A percentile compares a stretch with the other conserved stretches of the same genome.
These are phyloP conservation scores for Psephotus haematonotus DNA, from an alignment of 2,113 vertebrate genomes.

Conservation along the genomic window DNA sequence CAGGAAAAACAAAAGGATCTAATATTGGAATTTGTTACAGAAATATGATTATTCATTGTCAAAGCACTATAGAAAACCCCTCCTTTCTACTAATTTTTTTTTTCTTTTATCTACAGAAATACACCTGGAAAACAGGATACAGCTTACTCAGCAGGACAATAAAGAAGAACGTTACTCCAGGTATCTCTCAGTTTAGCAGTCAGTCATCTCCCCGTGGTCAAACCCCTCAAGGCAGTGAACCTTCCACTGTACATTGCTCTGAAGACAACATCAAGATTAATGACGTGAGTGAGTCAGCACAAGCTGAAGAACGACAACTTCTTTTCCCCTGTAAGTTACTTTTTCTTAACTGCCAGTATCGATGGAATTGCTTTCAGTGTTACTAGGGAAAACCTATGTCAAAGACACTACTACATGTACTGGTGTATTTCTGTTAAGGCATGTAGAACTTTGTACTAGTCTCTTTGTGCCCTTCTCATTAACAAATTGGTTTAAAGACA, in stretches of 20 bases:
- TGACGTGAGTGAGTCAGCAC: conserved; percentile 3
- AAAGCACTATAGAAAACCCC: not conserved
- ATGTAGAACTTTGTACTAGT: not conserved
- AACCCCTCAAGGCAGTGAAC: conserved; percentile 62
- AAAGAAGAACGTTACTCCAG: not conserved
- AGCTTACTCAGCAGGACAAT: not conserved
- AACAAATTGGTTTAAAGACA: not conserved
- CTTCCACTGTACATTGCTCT: conserved; percentile 35
- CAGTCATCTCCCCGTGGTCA: conserved; percentile 49
- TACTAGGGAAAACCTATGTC: not conserved
- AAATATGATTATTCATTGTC: not conserved
- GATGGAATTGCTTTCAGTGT: not conserved
- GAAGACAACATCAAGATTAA: conserved; percentile 36
- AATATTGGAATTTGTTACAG: not conserved
- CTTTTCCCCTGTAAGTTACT: conserved; percentile 70
- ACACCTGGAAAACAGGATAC: not conserved
- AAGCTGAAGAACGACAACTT: conserved; percentile 34
- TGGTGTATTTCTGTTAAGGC: not conserved
- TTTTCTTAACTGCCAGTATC: not conserved
- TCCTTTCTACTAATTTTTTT: not conserved
- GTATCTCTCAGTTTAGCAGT: conserved; percentile 48
- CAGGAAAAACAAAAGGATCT: not conserved
- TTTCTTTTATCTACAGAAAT: conserved; percentile 29
- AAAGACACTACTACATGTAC: not conserved
- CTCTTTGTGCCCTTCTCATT: not conserved